These are phyloP conservation scores for Entomyzon cyanotis DNA, from an alignment of 2,113 vertebrate species.

Conservation along the genomic window DNA sequence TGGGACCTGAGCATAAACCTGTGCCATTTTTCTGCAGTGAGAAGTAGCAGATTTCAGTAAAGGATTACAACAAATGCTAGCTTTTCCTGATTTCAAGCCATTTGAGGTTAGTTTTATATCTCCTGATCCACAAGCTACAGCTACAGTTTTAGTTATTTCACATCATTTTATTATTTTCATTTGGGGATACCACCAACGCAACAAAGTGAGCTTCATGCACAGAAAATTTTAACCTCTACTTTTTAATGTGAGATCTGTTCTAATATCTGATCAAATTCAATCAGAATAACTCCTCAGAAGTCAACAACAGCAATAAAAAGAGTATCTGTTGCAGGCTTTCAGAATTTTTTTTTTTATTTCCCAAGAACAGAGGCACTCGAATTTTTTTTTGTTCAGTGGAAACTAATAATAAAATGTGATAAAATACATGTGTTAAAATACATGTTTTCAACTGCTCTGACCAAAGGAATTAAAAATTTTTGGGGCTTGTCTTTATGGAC, in stretches of 20 bases:
- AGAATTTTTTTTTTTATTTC: background rate
- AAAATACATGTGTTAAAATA: background rate
- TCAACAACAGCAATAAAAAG: background rate
- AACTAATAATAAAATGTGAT: background rate
- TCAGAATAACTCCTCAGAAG: background rate
- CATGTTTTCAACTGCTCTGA: background rate
- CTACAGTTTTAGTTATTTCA: background rate
- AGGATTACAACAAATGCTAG: background rate
- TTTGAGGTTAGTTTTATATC: background rate
- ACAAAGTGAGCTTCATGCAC: background rate
- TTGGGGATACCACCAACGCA: background rate
- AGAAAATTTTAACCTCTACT: background rate
- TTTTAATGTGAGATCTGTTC: background rate
- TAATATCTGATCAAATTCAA: background rate
- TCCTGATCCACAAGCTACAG: background rate
- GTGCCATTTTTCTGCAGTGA: background rate
- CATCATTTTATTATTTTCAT: background rate
- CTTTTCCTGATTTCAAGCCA: background rate
- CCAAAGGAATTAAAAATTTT: background rate
- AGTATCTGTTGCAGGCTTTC: background rate
- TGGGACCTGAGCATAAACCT: background rate
- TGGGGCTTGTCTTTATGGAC: background rate
- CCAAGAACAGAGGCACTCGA: background rate
- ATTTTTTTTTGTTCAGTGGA: background rate
- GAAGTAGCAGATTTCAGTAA: background rate